Base-by-base conservation (phyloP, 1,140 invertebrate species). In the Bacillus rossius region DNA sequence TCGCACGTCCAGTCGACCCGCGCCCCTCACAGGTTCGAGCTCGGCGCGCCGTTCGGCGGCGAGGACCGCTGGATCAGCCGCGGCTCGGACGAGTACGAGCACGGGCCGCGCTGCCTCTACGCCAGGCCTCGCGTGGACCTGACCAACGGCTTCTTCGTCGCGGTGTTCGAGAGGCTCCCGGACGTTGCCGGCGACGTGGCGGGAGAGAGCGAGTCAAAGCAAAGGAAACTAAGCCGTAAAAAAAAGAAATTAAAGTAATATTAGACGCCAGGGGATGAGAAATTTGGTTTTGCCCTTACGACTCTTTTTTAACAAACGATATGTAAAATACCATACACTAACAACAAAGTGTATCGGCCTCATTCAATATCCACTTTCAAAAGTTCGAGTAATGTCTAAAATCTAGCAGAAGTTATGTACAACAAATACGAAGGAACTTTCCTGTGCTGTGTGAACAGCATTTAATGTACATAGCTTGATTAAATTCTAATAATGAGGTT, bases 131-230 rank as follows among this genome's bases (percentile, higher is more conserved):
- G 89, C 13, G 69, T 75, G 2, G 91, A 96, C 77, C 73, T 84
- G 2, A 94, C 92, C 0, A 94, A 91, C 75, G 96, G 95, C 23
- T 98, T 98, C 74, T 99, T 99, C 76, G 79, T 98, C 17, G 92
- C 94, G 8, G 80, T 96, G 45, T 89, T 98, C 70, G 87, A 92
- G 68, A 79, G 81, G 68, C 77, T 74, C 51, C 63, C 20, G 22
- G 4, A 8, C 3, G 17, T 52, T 41, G 29, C 51, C 23, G 49
- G 23, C 19, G 22, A 57, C 22, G 22, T 4, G n/a, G 20, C 8
- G n/a, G 22, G 61, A 8, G 3, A 5, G 40, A 59, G n/a, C n/a
- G n/a, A n/a, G n/a, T n/a, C 57, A 7, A 14, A 41, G n/a, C 50
- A 62, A 42, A 48, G 57, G 43, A 22, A 22, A n/a, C 37, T 49